phyloP scores from a whole-genome alignment of 2,888 invertebrate species.

The Drosophila quinaria region DNA sequence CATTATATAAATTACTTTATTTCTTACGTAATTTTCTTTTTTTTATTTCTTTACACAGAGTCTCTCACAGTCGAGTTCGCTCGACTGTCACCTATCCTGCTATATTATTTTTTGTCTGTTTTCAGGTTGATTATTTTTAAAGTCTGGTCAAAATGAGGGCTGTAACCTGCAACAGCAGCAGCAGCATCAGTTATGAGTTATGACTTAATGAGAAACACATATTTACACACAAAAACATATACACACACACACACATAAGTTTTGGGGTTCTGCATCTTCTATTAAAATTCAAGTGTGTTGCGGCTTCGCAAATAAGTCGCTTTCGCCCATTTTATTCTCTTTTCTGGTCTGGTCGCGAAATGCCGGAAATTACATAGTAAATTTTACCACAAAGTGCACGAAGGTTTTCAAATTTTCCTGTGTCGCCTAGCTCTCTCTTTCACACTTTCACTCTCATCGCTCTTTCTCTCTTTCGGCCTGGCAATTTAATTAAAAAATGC shows the following conservation, averaged over 20 bases:
- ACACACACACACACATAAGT: conserved; percentile 21
- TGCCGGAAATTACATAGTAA: conserved; percentile 73
- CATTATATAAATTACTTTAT: too few relatives aligned
- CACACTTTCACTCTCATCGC: background rate
- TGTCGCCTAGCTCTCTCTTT: conserved; percentile 6
- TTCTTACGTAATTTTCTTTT: too few relatives aligned
- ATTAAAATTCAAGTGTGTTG: conserved; percentile 77
- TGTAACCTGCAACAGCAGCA: conserved; percentile 50
- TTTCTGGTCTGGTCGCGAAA: conserved; percentile 12
- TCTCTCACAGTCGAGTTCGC: background rate
- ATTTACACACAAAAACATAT: conserved; percentile 3
- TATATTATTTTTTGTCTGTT: background rate
- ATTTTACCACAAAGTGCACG: conserved; percentile 58
- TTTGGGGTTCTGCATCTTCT: conserved; percentile 45
- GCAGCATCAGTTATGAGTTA: conserved; percentile 61
- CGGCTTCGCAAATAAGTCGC: conserved; percentile 48
- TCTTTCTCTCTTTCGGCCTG: background rate
- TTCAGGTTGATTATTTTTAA: conserved; percentile 63
- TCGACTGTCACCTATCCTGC: background rate
- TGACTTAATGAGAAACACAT: conserved; percentile 59
- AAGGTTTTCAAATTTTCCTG: conserved; percentile 42
- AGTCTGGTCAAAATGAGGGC: conserved; percentile 25
- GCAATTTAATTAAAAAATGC: conserved; percentile 61
- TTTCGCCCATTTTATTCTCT: conserved; percentile 6
- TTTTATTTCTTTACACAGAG: background rate